Conservation (phyloP, 2,113 vertebrate genomes). For the Callithrix jacchus region DNA sequence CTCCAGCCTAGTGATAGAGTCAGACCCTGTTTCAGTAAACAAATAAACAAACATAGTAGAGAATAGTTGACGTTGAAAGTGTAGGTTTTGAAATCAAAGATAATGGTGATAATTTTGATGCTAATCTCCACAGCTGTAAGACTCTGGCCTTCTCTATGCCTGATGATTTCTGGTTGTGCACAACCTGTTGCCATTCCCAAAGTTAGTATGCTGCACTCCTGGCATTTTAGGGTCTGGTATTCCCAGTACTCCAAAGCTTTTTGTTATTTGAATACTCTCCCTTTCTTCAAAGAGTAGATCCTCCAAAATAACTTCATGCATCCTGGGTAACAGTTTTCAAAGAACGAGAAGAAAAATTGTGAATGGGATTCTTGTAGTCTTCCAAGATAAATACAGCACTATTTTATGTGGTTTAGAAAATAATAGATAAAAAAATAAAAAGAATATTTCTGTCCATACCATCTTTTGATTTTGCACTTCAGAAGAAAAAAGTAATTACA, state of each 20-base stretch:
- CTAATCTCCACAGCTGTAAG: not conserved
- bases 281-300: not conserved
- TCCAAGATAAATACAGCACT: not conserved
- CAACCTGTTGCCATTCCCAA: not conserved
- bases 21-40: not conserved
- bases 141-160: not conserved
- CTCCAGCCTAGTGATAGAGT: not conserved
- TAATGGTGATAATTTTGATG: not conserved
- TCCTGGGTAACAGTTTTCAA: not conserved
- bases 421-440: conserved; percentile 28
- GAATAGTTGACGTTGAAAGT: not conserved
- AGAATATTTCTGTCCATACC: not conserved
- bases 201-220: not conserved
- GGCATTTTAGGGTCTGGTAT: conserved; percentile 6
- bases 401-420: conserved; percentile 26
- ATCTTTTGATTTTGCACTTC: not conserved
- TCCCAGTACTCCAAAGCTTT: not conserved
- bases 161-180: not conserved
- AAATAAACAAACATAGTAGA: not conserved
- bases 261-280: not conserved
- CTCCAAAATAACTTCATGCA: not conserved
- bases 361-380: not conserved
- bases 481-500: not conserved
- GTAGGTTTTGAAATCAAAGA: not conserved
- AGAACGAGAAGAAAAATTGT: conserved; percentile 34